A percentile compares a stretch with the other conserved stretches of the same genome.
Conservation (phyloP, 2,113 vertebrate species). For the Anser brachyrhynchus region DNA sequence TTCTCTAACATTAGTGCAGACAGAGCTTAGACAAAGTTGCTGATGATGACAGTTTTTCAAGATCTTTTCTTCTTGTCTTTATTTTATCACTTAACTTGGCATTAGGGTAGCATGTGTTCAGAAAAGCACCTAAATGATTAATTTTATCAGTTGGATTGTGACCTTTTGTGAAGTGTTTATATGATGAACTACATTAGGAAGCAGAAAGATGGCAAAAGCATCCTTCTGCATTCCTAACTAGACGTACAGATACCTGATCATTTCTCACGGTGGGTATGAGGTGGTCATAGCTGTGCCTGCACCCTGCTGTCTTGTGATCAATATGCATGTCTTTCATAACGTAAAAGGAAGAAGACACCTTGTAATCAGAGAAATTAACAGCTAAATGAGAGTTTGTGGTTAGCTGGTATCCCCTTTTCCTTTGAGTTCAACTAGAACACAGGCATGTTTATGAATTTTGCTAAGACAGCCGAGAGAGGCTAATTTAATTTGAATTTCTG, state of each 20-base stretch:
- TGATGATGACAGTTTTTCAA: not conserved
- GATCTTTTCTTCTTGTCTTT: not conserved
- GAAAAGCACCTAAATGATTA: not conserved
- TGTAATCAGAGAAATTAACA: not conserved
- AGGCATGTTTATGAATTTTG: not conserved
- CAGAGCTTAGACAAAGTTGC: not conserved
- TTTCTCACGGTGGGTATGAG: not conserved
- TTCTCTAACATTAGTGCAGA: not conserved
- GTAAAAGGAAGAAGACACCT: not conserved
- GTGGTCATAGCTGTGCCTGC: not conserved
- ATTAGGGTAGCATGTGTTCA: not conserved
- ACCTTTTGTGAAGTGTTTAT: not conserved
- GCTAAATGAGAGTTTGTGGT: not conserved
- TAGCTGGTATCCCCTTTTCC: not conserved
- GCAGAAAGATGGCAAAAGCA: not conserved
- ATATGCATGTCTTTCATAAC: not conserved
- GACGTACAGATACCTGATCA: rapidly evolving
- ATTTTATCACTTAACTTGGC: not conserved
- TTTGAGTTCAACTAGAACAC: not conserved
- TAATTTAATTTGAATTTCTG: constrained; percentile 1
- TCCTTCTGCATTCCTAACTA: not conserved
- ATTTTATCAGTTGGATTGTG: not conserved
- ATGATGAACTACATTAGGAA: not conserved
- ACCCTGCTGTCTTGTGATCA: not conserved
- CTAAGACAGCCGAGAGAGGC: not conserved